Evolutionary conservation across 2,888 invertebrate species (phyloP), one percentile per base, ranked within the genome.

Genomic region (Cheilosia variabilis): DNA sequence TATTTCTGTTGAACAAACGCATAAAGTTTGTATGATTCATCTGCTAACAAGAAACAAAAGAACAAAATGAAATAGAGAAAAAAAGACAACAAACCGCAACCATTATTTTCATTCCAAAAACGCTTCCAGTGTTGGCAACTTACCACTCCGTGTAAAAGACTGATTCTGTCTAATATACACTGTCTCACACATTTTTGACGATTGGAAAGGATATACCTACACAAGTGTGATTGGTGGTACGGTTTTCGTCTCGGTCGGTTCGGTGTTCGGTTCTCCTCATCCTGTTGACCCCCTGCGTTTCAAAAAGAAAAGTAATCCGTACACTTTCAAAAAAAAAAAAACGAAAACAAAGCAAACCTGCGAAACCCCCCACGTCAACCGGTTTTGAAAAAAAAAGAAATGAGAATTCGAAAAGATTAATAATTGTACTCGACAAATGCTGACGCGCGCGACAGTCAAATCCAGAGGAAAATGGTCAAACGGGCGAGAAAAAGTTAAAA

Each of bases 81-180:
- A 80, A 81, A 55, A 81, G 81, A 86, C 86, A 86, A 86, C 86
- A 86, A 86, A 86, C 86, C 76, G 86, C 84, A 60, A 86, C 86
- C 86, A 86, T 86, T 86, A 86, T 76, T 86, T 86, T 76, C 81
- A 81, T 86, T 86, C 86, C 80, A 86, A 72, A 53, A 27, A 45
- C 10, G 43, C 47, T 84, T 83, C 79, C 80, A 76, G 79, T 71
- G 34, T 34, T 78, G 34, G 65, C 31, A 58, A 55, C 45, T 65
- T 75, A 63, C 68, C 73, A 73, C 63, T 34, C 6, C 34, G 43
- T 10, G 19, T 50, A 62, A 55, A 62, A 34, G 69, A 7, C 62
- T 68, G 72, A 78, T 62, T 66, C 69, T 63, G 73, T 73, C 73
- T 68, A 62, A 60, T 50, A 78, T 27, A 72, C 31, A 47, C 31